Base-by-base conservation (phyloP, 2,888 invertebrate species). In the Pogonocherus hispidulus region DNA sequence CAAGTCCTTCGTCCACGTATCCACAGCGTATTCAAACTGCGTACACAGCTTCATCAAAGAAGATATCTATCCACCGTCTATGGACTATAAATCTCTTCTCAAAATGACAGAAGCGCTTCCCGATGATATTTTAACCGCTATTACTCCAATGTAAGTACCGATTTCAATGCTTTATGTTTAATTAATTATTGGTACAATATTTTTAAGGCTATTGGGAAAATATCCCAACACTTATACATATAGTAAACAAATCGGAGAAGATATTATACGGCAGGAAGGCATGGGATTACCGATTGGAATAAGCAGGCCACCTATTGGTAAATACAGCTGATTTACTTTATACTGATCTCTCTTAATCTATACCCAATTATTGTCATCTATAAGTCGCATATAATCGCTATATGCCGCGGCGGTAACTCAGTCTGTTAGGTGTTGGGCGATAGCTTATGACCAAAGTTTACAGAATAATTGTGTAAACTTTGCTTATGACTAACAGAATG, bases 181-280 rank as follows among this genome's bases (percentile, higher is more conserved):
- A n/a, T n/a, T n/a, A n/a, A n/a, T n/a, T n/a, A n/a, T n/a, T n/a
- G 5, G 11, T 4, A 22, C n/a, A 8, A 4, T 59, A 49, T 6
- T 23, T 85, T 85, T 3, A 81, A 92, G 92, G 35, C 80, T 93
- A n/a, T 80, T 93, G 35, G 91, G 90, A 14, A 87, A 88, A 37
- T 92, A 93, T 82, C 97, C 97, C 0, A 97, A 98, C 81, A 96
- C 96, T 0, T 98, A 97, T 82, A 93, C 96, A 1, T 94, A 92
- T 82, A 97, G 97, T 0, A 98, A 98, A 86, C 95, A 95, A 0
- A 86, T 97, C n/a, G 95, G 95, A 0, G 97, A 97, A 82, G 90
- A 92, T 69, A 87, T 93, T 0, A 87, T 97, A 0, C 85, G 89
- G 55, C 88, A 88, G 60, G 90, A 92, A 77, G 92, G 91, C 0